Evolutionary conservation across 1,140 invertebrate genomes (phyloP), one percentile per base, ranked within the genome.

Genomic region (Pissodes strobi): DNA sequence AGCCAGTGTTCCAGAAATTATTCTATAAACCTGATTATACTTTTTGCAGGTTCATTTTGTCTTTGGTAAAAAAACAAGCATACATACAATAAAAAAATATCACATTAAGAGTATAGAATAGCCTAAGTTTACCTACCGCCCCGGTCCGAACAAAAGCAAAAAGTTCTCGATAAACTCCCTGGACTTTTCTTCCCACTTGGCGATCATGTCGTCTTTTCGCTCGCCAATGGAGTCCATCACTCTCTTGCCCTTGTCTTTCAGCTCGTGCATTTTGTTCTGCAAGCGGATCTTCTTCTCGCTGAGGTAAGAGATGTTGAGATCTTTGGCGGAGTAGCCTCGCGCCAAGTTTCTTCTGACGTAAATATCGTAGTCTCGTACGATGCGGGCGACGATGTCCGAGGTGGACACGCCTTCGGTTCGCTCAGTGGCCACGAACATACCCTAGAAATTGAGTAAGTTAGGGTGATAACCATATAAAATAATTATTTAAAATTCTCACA

Each of bases 331-430:
- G 77, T 99, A 99, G 0, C 97, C 97, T 59, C 97, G 83, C 12
- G 93, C 92, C 60, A 99, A 83, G 83, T 99, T 99, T 68, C 97
- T 84, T 67, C 97, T 83, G 9, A 99, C 95, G 81, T 99, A 99
- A 43, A 97, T 87, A 80, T 99, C 97, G 80, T 99, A 99, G 82
- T 99, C 96, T 75, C 92, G 88, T 2, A 99, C 97, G 75, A 99
- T 99, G 69, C 97, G 84, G n/a, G 95, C 95, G n/a, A 99, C 96
- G 57, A 99, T 92, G 78, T 99, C 97, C 9, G 95, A 98, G 4
- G 97, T 99, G 2, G 96, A 98, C 1, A 99, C 94, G 19, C 95
- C 95, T 82, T 96, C 90, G 0, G 96, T 99, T 68, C 97, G 82
- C 78, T 99, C 85, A 0, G 97, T 99, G 2, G 92, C 91, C 8